Evolutionary conservation across 2,797 vertebrate genomes (phyloP).

Genomic region (Gymnopithys bicolor): DNA sequence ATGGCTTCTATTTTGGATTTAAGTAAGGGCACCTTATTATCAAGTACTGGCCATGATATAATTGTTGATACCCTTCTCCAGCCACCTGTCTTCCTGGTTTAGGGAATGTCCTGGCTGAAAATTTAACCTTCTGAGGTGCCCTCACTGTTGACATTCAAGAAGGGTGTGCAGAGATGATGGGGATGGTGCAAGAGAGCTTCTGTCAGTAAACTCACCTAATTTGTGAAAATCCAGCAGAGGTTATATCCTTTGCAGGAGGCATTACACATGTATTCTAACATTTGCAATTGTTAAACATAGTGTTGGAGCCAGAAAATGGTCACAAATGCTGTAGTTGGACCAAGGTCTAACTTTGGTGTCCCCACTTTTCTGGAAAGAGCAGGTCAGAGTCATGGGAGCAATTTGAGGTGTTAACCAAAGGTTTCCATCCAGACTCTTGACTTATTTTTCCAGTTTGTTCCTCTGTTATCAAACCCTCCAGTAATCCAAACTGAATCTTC

Average conservation of each 20-base stretch:
- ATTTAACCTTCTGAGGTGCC: not conserved
- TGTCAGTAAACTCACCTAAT: not conserved
- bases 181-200: not conserved
- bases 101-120: not conserved
- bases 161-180: not conserved
- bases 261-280: too few species aligned
- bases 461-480: not conserved
- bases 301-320: rapidly evolving
- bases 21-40: not conserved
- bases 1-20: rapidly evolving
- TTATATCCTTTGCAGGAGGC: not conserved
- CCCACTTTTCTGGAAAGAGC: not conserved
- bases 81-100: not conserved
- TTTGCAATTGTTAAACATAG: not conserved
- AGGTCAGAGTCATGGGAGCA: not conserved
- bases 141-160: not conserved
- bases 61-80: not conserved
- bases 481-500: not conserved
- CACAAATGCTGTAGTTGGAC: not conserved
- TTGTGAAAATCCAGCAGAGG: not conserved
- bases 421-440: not conserved
- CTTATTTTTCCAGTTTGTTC: not conserved
- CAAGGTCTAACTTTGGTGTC: not conserved
- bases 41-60: not conserved
- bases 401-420: not conserved